Evolutionary conservation across 2,113 vertebrate genomes (phyloP).

Genomic region (Melanostigma gelatinosum): DNA sequence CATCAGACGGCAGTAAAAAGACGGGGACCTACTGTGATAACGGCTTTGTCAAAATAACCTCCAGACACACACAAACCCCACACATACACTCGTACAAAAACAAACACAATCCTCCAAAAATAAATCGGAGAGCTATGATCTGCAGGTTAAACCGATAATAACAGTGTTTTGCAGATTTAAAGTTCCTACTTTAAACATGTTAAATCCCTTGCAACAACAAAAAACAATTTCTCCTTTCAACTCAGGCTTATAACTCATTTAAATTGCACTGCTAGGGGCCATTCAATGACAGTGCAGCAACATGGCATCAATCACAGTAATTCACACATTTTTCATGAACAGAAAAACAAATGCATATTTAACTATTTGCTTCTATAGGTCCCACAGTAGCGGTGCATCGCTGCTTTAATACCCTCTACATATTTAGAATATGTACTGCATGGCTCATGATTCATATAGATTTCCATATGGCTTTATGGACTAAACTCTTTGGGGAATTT

Average conservation of each 20-base stretch:
- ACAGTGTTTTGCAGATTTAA: constrained; percentile 32
- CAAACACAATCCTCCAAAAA: not conserved
- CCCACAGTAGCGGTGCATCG: not conserved
- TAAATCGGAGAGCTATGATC: not conserved
- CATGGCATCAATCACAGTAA: constrained; percentile 51
- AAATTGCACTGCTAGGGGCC: constrained; percentile 49
- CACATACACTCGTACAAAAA: constrained; percentile 12
- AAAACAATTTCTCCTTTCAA: constrained; percentile 36
- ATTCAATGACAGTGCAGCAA: constrained; percentile 35
- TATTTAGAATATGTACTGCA: constrained; percentile 29
- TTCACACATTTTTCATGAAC: constrained; percentile 15
- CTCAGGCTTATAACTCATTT: constrained; percentile 43
- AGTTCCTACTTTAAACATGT: constrained; percentile 40
- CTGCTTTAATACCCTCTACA: constrained; percentile 15
- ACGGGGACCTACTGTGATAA: constrained; percentile 26
- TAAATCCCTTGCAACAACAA: constrained; percentile 35
- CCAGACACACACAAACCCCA: constrained; percentile 18
- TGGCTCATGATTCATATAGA: constrained; percentile 30
- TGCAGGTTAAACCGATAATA: constrained; percentile 36
- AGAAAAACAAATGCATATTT: constrained; percentile 20
- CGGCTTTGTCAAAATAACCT: constrained; percentile 32
- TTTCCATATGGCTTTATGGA: constrained; percentile 8
- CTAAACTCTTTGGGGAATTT: constrained; percentile 22
- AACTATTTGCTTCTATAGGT: not conserved
- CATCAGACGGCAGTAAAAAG: constrained; percentile 25